Base-by-base conservation (phyloP, 2,113 vertebrate species). In the Gymnocephalus cernua region DNA sequence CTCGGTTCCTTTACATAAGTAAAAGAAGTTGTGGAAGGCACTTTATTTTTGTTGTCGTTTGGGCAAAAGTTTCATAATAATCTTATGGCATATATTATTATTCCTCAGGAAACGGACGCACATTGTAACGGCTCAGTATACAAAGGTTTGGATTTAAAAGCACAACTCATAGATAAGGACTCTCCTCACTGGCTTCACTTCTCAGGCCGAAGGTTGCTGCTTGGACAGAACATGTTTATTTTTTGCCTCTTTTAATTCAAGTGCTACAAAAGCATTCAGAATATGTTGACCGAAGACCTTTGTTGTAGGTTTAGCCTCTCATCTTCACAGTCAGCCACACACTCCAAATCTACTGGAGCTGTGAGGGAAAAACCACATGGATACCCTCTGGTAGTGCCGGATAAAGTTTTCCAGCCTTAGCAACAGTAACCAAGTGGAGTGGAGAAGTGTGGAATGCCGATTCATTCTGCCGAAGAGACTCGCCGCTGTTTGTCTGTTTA, bases 381-480 rank as follows among this genome's bases (percentile, higher is more conserved):
- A 63, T 41, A 7, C 57, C 25, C 76, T 71, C 53, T 38, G 67
- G n/a, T 53, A 16, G 21, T 51, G 71, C 48, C 54, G 79, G 69
- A 72, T 74, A 80, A 89, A 74, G 80, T 89, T 88, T 84, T 80
- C 69, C 82, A 82, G 75, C 77, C 71, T 70, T 88, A 89, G 89
- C 91, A 89, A 88, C 87, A 66, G 86, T 88, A 91, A 88, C 87
- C 84, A 91, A 50, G 82, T 5, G 71, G 45, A 72, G 67, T 4
- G 1, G 12, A 73, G 59, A 68, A 85, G 67, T 67, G 79, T 53
- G 77, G 88, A 80, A 85, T 83, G 81, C 14, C 70, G 50, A 68
- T 82, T 81, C 56, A 64, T 69, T 79, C 50, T 58, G 70, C 48
- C 4, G 41, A 47, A 83, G 74, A 75, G 61, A 58, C 53, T 82